Evolutionary conservation across 2,113 vertebrate species (phyloP).

Genomic region (Cavia aperea): DNA sequence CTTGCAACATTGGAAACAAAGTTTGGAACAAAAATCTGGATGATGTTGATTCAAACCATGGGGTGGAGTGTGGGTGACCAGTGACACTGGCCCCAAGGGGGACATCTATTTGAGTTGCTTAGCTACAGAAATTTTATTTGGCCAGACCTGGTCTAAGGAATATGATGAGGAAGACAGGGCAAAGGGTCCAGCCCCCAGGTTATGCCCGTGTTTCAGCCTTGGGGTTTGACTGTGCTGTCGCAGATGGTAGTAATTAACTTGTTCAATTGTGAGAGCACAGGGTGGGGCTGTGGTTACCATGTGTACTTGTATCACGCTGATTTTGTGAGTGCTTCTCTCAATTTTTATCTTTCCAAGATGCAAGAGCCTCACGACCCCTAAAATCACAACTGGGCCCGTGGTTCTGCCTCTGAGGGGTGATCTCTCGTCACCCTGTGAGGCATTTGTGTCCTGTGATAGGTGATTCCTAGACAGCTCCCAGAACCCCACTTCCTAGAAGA

Average conservation of each 20-base stretch:
- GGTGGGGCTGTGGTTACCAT: rapidly evolving
- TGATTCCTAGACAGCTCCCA: background rate
- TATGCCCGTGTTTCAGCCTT: rapidly evolving
- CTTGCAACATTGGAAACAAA: background rate
- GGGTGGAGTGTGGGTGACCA: background rate
- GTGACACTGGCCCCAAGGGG: rapidly evolving
- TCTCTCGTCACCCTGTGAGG: rapidly evolving
- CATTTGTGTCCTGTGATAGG: rapidly evolving
- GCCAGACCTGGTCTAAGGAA: background rate
- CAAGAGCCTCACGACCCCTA: rapidly evolving
- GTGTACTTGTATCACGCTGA: rapidly evolving
- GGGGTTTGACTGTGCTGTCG: rapidly evolving
- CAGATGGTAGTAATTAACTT: background rate
- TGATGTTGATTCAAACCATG: background rate
- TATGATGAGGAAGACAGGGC: too few species aligned
- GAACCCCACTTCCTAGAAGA: rapidly evolving
- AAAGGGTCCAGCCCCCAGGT: background rate
- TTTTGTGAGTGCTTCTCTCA: rapidly evolving
- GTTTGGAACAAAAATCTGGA: background rate
- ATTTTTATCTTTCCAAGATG: rapidly evolving
- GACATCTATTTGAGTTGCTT: too few species aligned
- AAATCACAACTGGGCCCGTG: rapidly evolving
- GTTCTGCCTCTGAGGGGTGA: rapidly evolving
- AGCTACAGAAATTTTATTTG: background rate
- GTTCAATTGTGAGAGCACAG: rapidly evolving